phyloP scores from a whole-genome alignment of 2,888 invertebrate genomes.

The Drosophila histrio region DNA sequence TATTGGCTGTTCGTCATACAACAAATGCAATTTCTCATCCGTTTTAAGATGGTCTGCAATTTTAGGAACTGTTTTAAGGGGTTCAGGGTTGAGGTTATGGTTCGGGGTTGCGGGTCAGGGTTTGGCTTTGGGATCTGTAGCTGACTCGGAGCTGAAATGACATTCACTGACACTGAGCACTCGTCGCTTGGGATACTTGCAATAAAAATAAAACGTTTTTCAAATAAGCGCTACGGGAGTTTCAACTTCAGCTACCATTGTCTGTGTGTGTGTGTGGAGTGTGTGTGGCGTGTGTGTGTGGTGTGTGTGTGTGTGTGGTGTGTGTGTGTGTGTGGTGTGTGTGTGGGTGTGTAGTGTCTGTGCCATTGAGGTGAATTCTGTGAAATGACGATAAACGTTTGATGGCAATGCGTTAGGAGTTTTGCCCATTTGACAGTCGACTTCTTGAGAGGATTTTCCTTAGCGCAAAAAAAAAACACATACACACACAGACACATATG shows the following conservation, averaged over 20 bases:
- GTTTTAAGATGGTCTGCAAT: neutral
- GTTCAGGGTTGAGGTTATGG: neutral
- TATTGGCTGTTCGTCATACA: neutral
- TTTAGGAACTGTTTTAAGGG: constrained; percentile 5
- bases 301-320: neutral
- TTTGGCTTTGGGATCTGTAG: constrained; percentile 7
- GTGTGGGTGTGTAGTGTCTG: constrained; percentile 3
- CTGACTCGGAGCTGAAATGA: constrained; percentile 58
- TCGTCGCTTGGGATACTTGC: constrained; percentile 67
- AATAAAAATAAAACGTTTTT: constrained; percentile 80
- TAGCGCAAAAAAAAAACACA: neutral
- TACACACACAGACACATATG: neutral
- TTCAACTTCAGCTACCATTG: constrained; percentile 13
- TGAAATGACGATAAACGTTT: constrained; percentile 53
- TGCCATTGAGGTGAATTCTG: constrained; percentile 34
- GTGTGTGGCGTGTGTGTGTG: constrained; percentile 1
- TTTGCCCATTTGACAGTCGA: constrained; percentile 39
- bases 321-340: constrained; percentile 1
- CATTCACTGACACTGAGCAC: constrained; percentile 79
- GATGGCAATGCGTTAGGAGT: constrained; percentile 31
- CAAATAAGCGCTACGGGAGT: constrained; percentile 75
- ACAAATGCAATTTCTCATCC: neutral
- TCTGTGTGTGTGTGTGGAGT: neutral
- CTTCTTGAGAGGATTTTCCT: constrained; percentile 29
- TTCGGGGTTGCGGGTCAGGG: neutral